Conservation (phyloP, 2,888 invertebrate species). For the Dorcus hopei region DNA sequence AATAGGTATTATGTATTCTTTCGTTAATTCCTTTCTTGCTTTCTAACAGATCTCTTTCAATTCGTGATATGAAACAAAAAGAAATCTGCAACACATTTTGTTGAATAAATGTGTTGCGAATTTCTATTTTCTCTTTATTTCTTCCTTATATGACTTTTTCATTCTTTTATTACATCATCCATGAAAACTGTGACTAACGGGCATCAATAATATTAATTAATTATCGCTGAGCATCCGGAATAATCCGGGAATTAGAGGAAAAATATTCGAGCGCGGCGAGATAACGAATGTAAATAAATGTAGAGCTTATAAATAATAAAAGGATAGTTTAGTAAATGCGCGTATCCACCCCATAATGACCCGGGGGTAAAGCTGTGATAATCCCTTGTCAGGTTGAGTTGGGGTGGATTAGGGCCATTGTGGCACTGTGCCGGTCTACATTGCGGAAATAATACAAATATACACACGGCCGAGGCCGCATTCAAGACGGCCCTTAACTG, state of each 20-base stretch:
- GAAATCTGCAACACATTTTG: too few species aligned
- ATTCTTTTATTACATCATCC: too few species aligned
- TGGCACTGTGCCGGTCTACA: conserved; percentile 20
- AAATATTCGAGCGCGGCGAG: conserved; percentile 5
- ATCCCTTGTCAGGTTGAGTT: conserved; percentile 34
- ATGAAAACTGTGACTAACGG: too few species aligned
- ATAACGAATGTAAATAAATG: conserved; percentile 15
- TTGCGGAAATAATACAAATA: conserved; percentile 19
- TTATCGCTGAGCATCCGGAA: too few species aligned
- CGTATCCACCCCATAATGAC: conserved; percentile 21
- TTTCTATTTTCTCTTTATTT: too few species aligned
- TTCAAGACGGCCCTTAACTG: not conserved
- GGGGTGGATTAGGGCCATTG: conserved; percentile 29
- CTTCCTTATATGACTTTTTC: too few species aligned
- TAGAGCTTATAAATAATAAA: conserved; percentile 19
- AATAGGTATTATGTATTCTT: too few species aligned
- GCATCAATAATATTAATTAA: too few species aligned
- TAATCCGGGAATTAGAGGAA: not conserved
- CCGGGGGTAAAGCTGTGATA: conserved; percentile 37
- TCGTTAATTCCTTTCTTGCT: too few species aligned
- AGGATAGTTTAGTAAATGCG: conserved; percentile 19
- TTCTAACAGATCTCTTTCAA: too few species aligned
- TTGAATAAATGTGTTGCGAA: too few species aligned
- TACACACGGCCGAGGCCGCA: conserved; percentile 2
- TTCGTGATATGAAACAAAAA: too few species aligned